Conservation (phyloP, 2,888 invertebrate genomes). For the Orchesella flavescens region DNA sequence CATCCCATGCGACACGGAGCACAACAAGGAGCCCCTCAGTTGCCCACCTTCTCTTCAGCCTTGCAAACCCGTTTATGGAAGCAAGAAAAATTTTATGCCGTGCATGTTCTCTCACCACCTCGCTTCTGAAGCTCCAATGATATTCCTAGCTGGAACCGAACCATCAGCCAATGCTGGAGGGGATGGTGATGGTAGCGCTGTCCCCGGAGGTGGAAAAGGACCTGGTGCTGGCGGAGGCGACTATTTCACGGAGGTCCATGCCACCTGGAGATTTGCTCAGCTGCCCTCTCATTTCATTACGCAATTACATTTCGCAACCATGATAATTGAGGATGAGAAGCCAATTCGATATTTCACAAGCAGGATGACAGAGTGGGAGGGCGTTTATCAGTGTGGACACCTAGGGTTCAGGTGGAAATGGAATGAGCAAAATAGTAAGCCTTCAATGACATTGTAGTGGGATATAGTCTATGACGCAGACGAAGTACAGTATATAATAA, state of each 20-base stretch:
- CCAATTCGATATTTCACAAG: constrained; percentile 42
- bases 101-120: constrained; percentile 28
- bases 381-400: not conserved
- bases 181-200: not conserved
- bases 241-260: constrained; percentile 50
- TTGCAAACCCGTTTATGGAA: not conserved
- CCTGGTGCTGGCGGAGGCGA: not conserved
- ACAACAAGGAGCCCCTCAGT: too few relatives aligned
- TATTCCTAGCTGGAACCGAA: constrained; percentile 8
- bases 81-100: constrained; percentile 6
- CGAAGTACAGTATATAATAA: too few relatives aligned
- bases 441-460: too few relatives aligned
- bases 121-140: not conserved
- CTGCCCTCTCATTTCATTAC: not conserved
- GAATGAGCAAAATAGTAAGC: not conserved
- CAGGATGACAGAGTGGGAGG: not conserved
- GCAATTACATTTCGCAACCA: constrained; percentile 28
- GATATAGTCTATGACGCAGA: too few relatives aligned
- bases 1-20: not conserved
- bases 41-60: too few relatives aligned
- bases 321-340: constrained; percentile 36
- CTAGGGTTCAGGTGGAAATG: not conserved
- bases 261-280: constrained; percentile 39
- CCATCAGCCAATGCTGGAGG: not conserved
- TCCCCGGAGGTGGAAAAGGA: too few relatives aligned